These are phyloP conservation scores for Drosophila villosipedis DNA, from an alignment of 2,888 invertebrate genomes.

Conservation along the genomic window DNA sequence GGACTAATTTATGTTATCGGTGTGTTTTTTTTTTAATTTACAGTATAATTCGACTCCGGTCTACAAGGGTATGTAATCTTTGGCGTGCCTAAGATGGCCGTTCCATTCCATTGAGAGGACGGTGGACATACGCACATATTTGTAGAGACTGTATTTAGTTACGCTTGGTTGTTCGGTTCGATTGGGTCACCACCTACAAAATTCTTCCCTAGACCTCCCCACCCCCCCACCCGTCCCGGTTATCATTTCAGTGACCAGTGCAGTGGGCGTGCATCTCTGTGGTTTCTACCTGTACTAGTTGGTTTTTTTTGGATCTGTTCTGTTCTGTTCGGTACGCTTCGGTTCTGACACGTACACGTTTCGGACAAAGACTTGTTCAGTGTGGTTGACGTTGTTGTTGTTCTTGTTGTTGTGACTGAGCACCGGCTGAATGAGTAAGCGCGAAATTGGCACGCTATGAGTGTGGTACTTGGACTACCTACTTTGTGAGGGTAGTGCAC, in stretches of 20 bases:
- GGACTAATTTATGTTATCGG: background rate
- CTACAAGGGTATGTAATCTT: background rate
- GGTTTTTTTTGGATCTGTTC: background rate
- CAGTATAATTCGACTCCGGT: background rate
- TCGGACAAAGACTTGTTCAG: conserved; percentile 24
- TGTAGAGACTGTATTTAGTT: background rate
- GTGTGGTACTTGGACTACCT: conserved; percentile 34
- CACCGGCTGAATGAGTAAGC: conserved; percentile 59
- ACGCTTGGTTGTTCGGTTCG: conserved; percentile 20
- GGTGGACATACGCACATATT: background rate
- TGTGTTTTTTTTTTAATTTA: background rate
- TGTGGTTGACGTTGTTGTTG: conserved; percentile 16
- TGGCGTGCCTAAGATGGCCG: background rate
- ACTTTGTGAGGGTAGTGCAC: conserved; percentile 25
- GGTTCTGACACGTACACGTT: conserved; percentile 46
- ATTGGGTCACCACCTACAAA: conserved; percentile 22
- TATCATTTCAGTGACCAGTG: background rate
- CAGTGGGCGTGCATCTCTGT: conserved; percentile 38
- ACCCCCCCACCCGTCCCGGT: too few species aligned
- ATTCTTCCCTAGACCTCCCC: too few species aligned
- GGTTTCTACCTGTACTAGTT: conserved; percentile 19
- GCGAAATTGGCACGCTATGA: conserved; percentile 64
- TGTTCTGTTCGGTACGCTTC: conserved; percentile 16
- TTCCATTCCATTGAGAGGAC: background rate
- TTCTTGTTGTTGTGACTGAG: conserved; percentile 25